A percentile compares a stretch with the other conserved stretches of the same genome.
phyloP scores from a whole-genome alignment of 2,888 invertebrate species.

The Tenthredo mesomela region DNA sequence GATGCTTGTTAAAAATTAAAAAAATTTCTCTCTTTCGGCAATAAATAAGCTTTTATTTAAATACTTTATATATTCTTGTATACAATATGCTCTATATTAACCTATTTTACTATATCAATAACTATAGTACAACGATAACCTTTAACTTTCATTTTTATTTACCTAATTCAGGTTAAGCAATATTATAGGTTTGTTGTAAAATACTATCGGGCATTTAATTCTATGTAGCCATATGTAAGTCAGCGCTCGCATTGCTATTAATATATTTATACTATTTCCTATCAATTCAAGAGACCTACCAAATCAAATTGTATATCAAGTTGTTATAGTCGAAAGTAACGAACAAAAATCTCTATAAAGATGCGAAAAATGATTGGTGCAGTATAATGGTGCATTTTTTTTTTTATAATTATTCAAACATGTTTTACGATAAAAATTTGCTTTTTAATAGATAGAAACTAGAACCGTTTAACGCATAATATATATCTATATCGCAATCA shows the following conservation, averaged over 20 bases:
- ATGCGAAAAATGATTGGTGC: conserved; percentile 25
- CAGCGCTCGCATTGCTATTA: conserved; percentile 1
- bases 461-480: too few relatives aligned
- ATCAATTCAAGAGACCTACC: background rate
- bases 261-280: background rate
- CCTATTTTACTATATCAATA: conserved; percentile 57
- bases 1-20: background rate
- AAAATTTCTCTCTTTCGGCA: conserved; percentile 59
- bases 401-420: background rate
- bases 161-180: background rate
- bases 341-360: background rate
- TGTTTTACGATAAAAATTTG: background rate
- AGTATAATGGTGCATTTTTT: background rate
- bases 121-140: conserved; percentile 40
- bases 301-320: background rate
- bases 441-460: background rate
- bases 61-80: conserved; percentile 69
- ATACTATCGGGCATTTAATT: conserved; percentile 58
- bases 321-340: background rate
- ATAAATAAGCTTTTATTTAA: conserved; percentile 74
- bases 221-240: background rate
- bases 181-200: conserved; percentile 48
- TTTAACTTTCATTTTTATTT: conserved; percentile 31
- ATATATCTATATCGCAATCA: too few relatives aligned
- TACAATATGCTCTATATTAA: conserved; percentile 69